These are phyloP conservation scores for Heliconius ethilla DNA, from an alignment of 2,888 invertebrate genomes.

Conservation along the genomic window DNA sequence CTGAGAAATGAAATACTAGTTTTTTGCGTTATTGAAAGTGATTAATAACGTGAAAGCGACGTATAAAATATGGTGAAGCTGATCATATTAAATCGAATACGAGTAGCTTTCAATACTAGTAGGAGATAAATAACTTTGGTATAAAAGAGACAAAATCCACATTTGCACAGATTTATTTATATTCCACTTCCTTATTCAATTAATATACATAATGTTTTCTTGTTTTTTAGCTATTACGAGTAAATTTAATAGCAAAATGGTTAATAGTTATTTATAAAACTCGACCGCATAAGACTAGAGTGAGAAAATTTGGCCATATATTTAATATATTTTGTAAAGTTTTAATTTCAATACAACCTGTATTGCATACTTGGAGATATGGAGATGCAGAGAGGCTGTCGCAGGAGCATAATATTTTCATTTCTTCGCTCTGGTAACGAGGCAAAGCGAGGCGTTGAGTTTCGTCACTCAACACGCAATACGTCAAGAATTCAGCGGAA, in stretches of 20 bases:
- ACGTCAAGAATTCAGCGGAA: background rate
- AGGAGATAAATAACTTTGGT: background rate
- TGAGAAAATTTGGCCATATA: no score
- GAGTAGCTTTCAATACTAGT: background rate
- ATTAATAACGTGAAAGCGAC: conserved; percentile 21
- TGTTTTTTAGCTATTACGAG: no score
- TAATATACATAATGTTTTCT: background rate
- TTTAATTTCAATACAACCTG: no score
- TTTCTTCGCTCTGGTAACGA: background rate
- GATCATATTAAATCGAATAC: conserved; percentile 7
- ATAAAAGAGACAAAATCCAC: background rate
- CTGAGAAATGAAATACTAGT: conserved; percentile 8
- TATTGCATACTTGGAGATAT: no score
- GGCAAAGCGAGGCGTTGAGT: background rate
- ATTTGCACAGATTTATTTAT: background rate
- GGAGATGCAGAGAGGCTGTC: no score
- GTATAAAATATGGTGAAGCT: conserved; percentile 16
- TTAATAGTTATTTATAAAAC: no score
- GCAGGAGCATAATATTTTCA: background rate
- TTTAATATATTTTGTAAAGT: no score
- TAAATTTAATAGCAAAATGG: no score
- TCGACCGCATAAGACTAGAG: no score
- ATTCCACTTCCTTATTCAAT: background rate
- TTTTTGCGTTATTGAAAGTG: conserved; percentile 18
- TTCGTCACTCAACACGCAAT: background rate